These are phyloP conservation scores for Halocaridina rubra DNA, from an alignment of 2,888 invertebrate species.

Conservation along the genomic window DNA sequence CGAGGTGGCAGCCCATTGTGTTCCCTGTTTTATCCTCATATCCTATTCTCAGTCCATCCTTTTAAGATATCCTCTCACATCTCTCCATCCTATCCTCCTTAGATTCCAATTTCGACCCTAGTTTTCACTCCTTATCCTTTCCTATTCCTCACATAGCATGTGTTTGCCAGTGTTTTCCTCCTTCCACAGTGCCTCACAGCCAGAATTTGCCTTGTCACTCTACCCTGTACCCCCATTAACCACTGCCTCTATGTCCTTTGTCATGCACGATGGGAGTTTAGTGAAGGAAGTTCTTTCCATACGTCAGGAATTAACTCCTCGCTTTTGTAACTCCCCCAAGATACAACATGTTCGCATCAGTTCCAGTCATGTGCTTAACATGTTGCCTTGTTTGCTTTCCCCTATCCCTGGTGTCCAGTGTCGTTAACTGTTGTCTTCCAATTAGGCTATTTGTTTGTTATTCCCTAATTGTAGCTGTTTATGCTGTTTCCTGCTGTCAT, in stretches of 20 bases:
- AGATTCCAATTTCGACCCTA: not conserved
- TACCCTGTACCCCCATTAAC: no score
- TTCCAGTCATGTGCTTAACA: no score
- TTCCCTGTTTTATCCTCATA: not conserved
- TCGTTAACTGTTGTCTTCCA: not conserved
- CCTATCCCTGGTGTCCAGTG: not conserved
- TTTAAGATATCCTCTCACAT: not conserved
- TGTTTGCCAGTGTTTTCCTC: not conserved
- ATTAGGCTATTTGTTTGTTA: not conserved
- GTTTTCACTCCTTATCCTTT: not conserved
- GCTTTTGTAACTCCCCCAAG: no score
- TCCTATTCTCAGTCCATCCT: not conserved
- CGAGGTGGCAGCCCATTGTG: not conserved
- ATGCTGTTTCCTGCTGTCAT: constrained; percentile 9
- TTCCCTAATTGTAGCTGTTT: not conserved
- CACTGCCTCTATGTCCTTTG: not conserved
- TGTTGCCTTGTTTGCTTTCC: no score
- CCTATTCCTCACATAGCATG: not conserved
- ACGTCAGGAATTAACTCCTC: no score
- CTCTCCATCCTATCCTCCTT: not conserved
- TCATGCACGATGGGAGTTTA: not conserved
- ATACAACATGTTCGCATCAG: not conserved
- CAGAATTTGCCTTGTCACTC: no score
- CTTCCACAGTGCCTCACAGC: not conserved
- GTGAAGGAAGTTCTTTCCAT: no score